Base-by-base conservation (phyloP, 1,140 invertebrate species). In the Cydia strobilella region DNA sequence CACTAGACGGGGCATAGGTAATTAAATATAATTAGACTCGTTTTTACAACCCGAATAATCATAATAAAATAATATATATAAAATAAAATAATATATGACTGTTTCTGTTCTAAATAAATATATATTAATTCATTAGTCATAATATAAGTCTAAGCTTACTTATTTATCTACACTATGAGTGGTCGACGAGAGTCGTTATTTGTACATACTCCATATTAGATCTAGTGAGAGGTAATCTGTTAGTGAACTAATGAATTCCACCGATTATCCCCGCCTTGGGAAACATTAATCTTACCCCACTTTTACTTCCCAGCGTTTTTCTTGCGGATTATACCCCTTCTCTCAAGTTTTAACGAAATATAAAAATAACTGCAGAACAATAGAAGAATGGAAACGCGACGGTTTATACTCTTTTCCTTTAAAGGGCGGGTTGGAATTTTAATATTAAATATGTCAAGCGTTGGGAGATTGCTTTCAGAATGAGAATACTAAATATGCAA, bases 261-360 rank as follows among this genome's bases (percentile, higher is more conserved):
- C 65, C 35, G 65, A 69, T 69, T 69, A 3, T 2, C 65, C 31
- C 65, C 63, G 27, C 63, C 31, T 31, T 69, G n/a, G 35, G 65
- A 5, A 23, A 39, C 65, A 69, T 39, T 69, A 69, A 69, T 69
- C 65, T 39, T 66, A 13, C 65, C 31, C 65, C 65, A 42, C 65
- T 69, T 69, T 69, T 20, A 18, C 63, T 9, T 18, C 31, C 15
- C 65, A n/a, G n/a, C 65, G 7, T 42, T 69, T 69, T 69, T 69
- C 65, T 69, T 69, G 3, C n/a, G 65, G 65, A 69, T 69, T 69
- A 69, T 66, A 66, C 63, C 63, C 63, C 65, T 39, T 39, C 35
- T 69, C 31, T 69, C 27, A 39, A 39, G 65, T 69, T 69, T 69
- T 39, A 42, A 69, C 23, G 65, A 69, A 69, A 39, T 69, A 69